Base-by-base conservation (phyloP, 1,140 invertebrate species). In the Eulimnadia texana region DNA sequence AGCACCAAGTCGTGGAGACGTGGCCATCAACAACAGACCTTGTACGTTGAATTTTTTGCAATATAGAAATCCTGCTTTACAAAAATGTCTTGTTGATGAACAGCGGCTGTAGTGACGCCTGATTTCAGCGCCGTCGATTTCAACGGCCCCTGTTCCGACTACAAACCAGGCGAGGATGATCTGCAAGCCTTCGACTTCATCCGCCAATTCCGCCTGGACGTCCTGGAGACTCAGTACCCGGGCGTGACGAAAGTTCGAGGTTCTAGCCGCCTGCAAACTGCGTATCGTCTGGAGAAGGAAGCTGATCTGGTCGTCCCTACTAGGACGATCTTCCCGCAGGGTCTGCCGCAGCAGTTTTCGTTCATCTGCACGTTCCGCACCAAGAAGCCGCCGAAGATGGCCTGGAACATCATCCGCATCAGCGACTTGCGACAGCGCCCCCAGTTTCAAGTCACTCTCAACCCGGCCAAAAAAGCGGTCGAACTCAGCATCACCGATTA, bases 141-240 rank as follows among this genome's bases (percentile, higher is more conserved):
- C 10, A 67, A 67, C 50, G 72, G 72, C 0, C 81, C 83, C 0
- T 87, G 85, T 65, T 78, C 79, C 0, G 75, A 79, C 28, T 80
- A 80, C 64, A 78, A 78, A 66, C 80, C 79, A 1, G 84, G 84
- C 9, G 84, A 88, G 67, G 82, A 85, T 63, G 86, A 88, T 72
- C 76, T 87, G 16, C 82, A 85, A 66, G 82, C 80, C 0, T 85
- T 85, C 65, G 87, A 91, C 71, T 81, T 90, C 29, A 88, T 91
- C 59, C 78, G 84, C 29, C 81, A 83, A 63, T 86, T 84, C 69
- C 75, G 78, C 50, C 70, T 90, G 64, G 87, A 90, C 69, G 68
- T 80, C 11, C 67, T 79, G 2, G 78, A 82, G 53, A 73, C 77
- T 0, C 74, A 77, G 64, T 77, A 78, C 65, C 77, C 80, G 0